These are phyloP conservation scores for Neodiprion pinetum DNA, from an alignment of 1,140 invertebrate genomes.

Conservation along the genomic window DNA sequence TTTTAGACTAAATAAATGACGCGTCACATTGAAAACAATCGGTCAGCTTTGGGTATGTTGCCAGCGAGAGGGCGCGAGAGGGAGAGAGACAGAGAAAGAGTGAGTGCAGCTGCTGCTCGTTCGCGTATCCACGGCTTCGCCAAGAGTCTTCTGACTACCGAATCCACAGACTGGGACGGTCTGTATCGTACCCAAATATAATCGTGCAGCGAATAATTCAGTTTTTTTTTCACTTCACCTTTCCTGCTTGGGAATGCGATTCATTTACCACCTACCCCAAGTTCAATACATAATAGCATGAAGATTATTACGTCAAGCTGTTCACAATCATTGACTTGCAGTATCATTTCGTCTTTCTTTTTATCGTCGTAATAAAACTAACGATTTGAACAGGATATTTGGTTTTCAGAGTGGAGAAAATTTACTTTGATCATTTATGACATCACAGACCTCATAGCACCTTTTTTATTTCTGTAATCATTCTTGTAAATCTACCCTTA, in stretches of 20 bases:
- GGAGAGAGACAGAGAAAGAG: slow-evolving; percentile 58
- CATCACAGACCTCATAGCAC: too few species aligned
- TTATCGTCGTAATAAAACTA: background rate
- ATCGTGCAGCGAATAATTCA: background rate
- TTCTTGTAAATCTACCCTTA: too few species aligned
- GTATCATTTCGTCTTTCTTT: background rate
- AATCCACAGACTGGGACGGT: slow-evolving; percentile 59
- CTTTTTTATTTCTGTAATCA: too few species aligned
- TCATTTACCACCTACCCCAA: background rate
- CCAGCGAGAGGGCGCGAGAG: slow-evolving; percentile 59
- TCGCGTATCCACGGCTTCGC: slow-evolving; percentile 65
- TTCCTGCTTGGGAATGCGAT: background rate
- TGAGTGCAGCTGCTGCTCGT: slow-evolving; percentile 63
- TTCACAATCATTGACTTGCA: too few species aligned
- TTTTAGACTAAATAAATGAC: background rate
- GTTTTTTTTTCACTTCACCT: background rate
- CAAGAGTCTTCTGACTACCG: slow-evolving; percentile 63
- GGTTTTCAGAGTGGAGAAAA: too few species aligned
- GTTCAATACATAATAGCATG: background rate
- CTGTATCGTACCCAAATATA: slow-evolving; percentile 43
- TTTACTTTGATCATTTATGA: too few species aligned
- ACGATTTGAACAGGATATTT: background rate
- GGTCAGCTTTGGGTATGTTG: slow-evolving; percentile 58
- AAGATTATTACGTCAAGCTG: background rate
- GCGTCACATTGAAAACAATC: slow-evolving; percentile 27